A percentile compares a stretch with the other conserved stretches of the same genome.
Conservation (phyloP, 2,113 vertebrate species). For the Xenopus borealis region DNA sequence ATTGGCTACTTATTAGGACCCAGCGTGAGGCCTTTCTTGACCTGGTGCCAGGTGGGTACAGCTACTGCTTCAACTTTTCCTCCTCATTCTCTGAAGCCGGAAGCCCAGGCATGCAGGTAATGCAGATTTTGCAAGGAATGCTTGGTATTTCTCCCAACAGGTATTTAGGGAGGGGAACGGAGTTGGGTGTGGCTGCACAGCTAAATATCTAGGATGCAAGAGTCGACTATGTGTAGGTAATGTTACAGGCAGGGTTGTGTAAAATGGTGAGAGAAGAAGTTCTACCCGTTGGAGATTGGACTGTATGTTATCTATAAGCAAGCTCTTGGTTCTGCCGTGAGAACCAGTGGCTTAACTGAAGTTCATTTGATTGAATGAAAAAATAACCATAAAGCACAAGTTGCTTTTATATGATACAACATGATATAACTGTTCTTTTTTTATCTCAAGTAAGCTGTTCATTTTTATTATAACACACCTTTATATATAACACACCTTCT, state of each 20-base stretch:
- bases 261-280: not conserved
- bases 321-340: too few relatives aligned
- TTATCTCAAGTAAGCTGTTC: too few relatives aligned
- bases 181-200: conserved; percentile 10
- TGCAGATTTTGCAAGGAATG: conserved; percentile 52
- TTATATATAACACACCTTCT: too few relatives aligned
- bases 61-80: not conserved
- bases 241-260: not conserved
- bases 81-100: conserved; percentile 9
- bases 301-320: too few relatives aligned
- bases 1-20: too few relatives aligned
- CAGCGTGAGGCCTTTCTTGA: conserved; percentile 48
- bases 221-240: not conserved
- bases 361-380: too few relatives aligned
- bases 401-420: too few relatives aligned
- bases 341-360: too few relatives aligned
- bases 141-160: conserved; percentile 21
- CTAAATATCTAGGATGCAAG: conserved; percentile 1
- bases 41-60: not conserved
- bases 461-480: too few relatives aligned
- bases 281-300: not conserved
- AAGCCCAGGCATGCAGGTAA: conserved; percentile 18
- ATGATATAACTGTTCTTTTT: too few relatives aligned
- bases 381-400: too few relatives aligned
- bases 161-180: conserved; percentile 7